Base-by-base conservation (phyloP, 1,140 invertebrate genomes). In the Atta cephalotes region DNA sequence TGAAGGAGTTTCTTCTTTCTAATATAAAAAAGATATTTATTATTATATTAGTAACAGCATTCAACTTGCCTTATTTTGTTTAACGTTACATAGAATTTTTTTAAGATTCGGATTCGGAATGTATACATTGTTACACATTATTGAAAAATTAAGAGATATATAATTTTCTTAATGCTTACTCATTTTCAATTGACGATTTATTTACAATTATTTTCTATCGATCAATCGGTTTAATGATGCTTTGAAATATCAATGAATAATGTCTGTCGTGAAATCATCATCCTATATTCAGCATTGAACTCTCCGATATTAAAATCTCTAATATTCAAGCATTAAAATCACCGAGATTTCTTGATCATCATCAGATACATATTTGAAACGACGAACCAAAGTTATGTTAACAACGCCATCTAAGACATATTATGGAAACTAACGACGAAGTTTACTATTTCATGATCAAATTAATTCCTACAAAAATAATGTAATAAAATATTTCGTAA, bases 251-350 rank as follows among this genome's bases (percentile, higher is more conserved):
- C 21, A 45, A 62, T 6, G 7, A 16, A 1, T 31, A 31, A 49
- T 12, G 18, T 63, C 3, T 18, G 16, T 60, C 1, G 6, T 10
- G 3, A 49, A 49, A 49, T 62, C 16, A n/a, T 62, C 21, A 49
- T 31, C n/a, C n/a, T 12, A 80, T 68, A 35, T 21, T 21, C 14
- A 18, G 10, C 71, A 28, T 88, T 85, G 7, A 88, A 51, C 14
- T 87, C 62, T 84, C n/a, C 10, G 58, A 53, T 70, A 51, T 70
- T 79, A 14, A 3, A 79, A 53, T 79, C 62, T 51, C 6, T 53
- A 31, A 53, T 65, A 35, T 63, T 16, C 25, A 25, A 53, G 79
- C 79, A 53, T 85, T 88, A 35, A 51, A 89, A 78, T 87, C 79
- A 62, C 87, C 16, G 28, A 53, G 3, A 78, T 63, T 65, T n/a